Evolutionary conservation across 2,113 vertebrate genomes (phyloP), one percentile per base, ranked within the genome.

Genomic region (Oreochromis niloticus): DNA sequence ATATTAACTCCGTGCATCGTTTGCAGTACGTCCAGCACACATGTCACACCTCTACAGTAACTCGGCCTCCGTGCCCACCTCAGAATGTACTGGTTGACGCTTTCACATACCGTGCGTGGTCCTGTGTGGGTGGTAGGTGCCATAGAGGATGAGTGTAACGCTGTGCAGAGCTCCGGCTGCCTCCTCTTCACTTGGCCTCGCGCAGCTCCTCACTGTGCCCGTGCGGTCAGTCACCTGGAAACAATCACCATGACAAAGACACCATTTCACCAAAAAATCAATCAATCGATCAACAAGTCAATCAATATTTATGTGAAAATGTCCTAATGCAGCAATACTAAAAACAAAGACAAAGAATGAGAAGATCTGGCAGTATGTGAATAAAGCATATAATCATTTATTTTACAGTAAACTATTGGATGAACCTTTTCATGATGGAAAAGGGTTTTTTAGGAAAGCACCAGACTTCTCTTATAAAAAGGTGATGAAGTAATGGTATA

Each of bases 181-280:
- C 85, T 93, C 81, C 88, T 93, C 93, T 54, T 86, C 91, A 66
- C 73, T 81, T 27, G 66, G 80, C 81, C 88, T 88, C 13, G 5
- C 8, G 10, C 94, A 95, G 59, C 80, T 82, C 82, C 22, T 71
- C 86, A 87, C 93, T 11, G 85, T 91, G 39, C 93, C 93, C 85
- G 84, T 95, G 84, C 93, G 94, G 95, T 96, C 93, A 57, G 81
- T 91, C 93, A 96, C 96, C 95, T 97, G 84, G 87, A 88, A 85
- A 81, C 24, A 87, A 88, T 87, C 81, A 79, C 84, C 91, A 75
- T 50, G 86, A 24, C 66, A 54, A 79, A 68, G 73, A 27, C 19
- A 17, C 41, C 9, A 86, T 13, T 83, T 66, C 66, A 87, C 39
- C 32, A 13, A 52, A 78, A 66, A 22, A 39, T n/a, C 9, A 39